Base-by-base conservation (phyloP, 1,140 invertebrate genomes). In the Calosoma granatense region DNA sequence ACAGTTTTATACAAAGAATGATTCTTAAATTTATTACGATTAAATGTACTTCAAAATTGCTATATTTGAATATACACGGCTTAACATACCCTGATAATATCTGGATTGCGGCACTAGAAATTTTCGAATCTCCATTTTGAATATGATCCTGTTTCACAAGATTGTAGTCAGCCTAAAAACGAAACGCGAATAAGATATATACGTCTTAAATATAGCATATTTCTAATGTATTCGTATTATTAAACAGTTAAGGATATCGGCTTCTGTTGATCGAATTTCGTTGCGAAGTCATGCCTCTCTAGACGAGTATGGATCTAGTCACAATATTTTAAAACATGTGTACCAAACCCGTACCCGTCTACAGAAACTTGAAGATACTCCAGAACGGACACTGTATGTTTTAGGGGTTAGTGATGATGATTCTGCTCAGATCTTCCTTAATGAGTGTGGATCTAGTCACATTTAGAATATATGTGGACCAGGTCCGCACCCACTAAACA, bases 371-470 rank as follows among this genome's bases (percentile, higher is more conserved):
- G 72, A 73, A 70, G 74, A 73, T 72, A 71, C 73, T 69, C 70
- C 64, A 68, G 51, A 58, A 56, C 15, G 19, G 30, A 14, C 2
- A 43, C 22, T 22, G 20, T 22, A 51, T 26, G 17, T 60, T 30
- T 47, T 23, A 23, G 30, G 30, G 30, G 43, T 53, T 36, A 43
- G 21, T 15, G 22, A 53, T 59, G 14, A 55, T 61, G 22, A 59
- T 19, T 17, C 20, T 11, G 14, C 9, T 47, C 41, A 47, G 60
- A 64, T 54, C 52, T 57, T 68, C 61, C 54, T 84, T 82, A 84
- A 87, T 87, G 86, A 87, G 86, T 88, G 85, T 87, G 85, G 86
- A 87, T 87, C 85, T 88, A 88, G 85, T 88, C 86, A 88, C 84
- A 15, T 12, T 26, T 26, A 36, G n/a, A 30, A 54, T 17, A 30